Evolutionary conservation across 23 tunicate genomes (phyloP).

Genomic region (Styela plicata): DNA sequence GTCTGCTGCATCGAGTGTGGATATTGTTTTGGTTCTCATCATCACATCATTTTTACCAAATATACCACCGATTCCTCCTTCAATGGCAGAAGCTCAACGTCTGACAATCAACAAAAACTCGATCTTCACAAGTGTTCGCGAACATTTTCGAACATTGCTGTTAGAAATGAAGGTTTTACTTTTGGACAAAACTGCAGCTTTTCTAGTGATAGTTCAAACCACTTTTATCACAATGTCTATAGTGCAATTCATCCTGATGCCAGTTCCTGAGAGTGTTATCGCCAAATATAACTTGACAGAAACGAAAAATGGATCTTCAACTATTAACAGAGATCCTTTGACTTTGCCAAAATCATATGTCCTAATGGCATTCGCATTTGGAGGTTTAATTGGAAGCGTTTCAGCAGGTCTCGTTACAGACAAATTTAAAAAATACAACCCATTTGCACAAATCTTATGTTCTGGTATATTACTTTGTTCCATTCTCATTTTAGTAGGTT

Average conservation of each 20-base stretch:
- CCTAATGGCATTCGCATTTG: neutral
- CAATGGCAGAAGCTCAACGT: constrained; percentile 14
- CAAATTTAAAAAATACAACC: constrained; percentile 8
- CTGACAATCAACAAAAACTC: neutral
- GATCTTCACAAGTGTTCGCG: neutral
- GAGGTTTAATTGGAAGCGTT: constrained; percentile 7
- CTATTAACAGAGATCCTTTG: neutral
- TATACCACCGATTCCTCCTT: neutral
- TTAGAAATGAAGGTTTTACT: neutral
- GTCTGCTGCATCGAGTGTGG: neutral
- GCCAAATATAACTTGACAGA: neutral
- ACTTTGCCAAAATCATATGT: constrained; percentile 1
- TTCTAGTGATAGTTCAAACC: neutral
- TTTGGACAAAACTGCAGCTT: neutral
- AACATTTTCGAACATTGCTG: neutral
- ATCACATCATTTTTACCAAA: constrained; percentile 5
- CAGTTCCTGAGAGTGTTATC: neutral
- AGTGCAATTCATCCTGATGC: constrained; percentile 11
- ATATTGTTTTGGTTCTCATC: neutral
- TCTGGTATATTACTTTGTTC: neutral
- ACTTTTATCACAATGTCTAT: neutral
- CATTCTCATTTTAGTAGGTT: neutral
- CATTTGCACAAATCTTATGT: neutral
- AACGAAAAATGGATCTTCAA: no score
- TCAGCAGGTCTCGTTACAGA: neutral